Percentiles rank a stretch among this genome's conserved stretches.
phyloP scores from a whole-genome alignment of 2,113 vertebrate genomes.

The Ailurus styani region DNA sequence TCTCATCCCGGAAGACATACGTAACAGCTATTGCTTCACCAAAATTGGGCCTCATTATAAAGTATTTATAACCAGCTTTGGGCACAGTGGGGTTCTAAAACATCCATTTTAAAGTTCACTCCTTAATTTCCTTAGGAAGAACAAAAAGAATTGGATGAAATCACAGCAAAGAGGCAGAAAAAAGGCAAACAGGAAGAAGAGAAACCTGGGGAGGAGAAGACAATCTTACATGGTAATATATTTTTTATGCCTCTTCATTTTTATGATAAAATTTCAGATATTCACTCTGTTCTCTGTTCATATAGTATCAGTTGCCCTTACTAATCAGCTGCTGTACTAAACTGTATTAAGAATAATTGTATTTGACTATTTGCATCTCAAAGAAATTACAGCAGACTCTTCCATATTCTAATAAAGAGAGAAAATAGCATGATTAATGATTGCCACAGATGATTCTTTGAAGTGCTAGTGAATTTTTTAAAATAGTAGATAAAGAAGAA shows the following conservation, averaged over 20 bases:
- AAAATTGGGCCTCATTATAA: background rate
- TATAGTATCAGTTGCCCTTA: background rate
- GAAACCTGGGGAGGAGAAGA: slow-evolving; percentile 96
- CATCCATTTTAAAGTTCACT: background rate
- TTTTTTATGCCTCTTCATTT: slow-evolving; percentile 40
- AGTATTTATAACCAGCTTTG: background rate
- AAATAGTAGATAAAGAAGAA: slow-evolving; percentile 15
- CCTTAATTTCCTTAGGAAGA: slow-evolving; percentile 87
- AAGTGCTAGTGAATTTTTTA: background rate
- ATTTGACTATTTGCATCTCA: background rate
- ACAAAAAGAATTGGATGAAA: slow-evolving; percentile 97
- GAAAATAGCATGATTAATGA: background rate
- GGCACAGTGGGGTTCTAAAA: background rate
- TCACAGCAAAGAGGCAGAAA: slow-evolving; percentile 97
- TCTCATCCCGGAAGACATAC: background rate
- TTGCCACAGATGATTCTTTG: background rate
- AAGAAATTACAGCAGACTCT: background rate
- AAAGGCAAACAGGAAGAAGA: slow-evolving; percentile 95
- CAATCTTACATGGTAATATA: slow-evolving; percentile 92
- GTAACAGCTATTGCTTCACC: background rate
- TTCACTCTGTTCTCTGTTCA: background rate
- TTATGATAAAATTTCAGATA: background rate
- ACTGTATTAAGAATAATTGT: slow-evolving; percentile 19
- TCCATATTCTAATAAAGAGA: background rate
- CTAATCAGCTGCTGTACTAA: background rate